Evolutionary conservation across 2,888 invertebrate species (phyloP).

Genomic region (Palloptera scutellata): DNA sequence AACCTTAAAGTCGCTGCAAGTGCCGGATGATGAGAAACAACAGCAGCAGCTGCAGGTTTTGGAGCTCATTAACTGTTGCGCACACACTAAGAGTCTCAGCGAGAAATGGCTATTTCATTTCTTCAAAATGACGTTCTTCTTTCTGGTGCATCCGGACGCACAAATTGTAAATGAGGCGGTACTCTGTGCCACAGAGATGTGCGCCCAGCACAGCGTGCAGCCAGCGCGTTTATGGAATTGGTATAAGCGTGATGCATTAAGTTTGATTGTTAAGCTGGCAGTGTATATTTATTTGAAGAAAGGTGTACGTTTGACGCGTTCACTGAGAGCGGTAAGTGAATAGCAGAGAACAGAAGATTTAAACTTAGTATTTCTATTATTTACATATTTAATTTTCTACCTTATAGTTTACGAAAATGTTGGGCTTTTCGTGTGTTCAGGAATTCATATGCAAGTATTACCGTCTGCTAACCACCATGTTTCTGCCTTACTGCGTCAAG

Average conservation of each 20-base stretch:
- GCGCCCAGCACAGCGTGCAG: slow-evolving; percentile 52
- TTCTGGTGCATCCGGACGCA: slow-evolving; percentile 54
- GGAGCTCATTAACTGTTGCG: slow-evolving; percentile 43
- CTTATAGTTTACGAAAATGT: slow-evolving; percentile 69
- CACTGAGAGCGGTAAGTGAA: slow-evolving; percentile 51
- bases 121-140: slow-evolving; percentile 60
- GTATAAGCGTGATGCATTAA: slow-evolving; percentile 60
- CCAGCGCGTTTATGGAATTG: slow-evolving; percentile 61
- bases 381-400: slow-evolving; percentile 1
- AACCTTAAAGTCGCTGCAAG: slow-evolving; percentile 35
- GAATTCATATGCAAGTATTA: slow-evolving; percentile 76
- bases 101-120: slow-evolving; percentile 59
- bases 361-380: neutral
- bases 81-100: slow-evolving; percentile 41
- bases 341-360: too few species aligned
- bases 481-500: slow-evolving; percentile 69
- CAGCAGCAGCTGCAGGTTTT: slow-evolving; percentile 44
- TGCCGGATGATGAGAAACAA: slow-evolving; percentile 5
- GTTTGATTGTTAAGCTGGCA: slow-evolving; percentile 52
- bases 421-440: slow-evolving; percentile 74
- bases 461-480: slow-evolving; percentile 74
- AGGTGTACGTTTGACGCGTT: slow-evolving; percentile 54
- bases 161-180: slow-evolving; percentile 58
- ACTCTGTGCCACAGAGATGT: slow-evolving; percentile 56
- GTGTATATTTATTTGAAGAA: slow-evolving; percentile 52